These are phyloP conservation scores for Heloderma charlesbogerti DNA, from an alignment of 2,113 vertebrate species.

Conservation along the genomic window DNA sequence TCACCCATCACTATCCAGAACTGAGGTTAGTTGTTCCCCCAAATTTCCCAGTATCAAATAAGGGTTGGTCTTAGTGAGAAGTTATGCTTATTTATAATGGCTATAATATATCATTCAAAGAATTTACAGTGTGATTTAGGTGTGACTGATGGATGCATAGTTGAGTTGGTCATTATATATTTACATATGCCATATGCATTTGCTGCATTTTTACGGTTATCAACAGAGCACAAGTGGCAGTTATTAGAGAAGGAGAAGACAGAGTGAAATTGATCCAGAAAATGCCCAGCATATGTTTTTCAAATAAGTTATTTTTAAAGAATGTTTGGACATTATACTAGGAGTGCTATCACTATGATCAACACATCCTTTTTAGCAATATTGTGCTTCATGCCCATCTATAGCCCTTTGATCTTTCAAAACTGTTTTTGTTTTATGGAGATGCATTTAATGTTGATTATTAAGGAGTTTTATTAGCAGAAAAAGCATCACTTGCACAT, in stretches of 20 bases:
- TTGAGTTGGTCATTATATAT: background rate
- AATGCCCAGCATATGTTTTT: background rate
- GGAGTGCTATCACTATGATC: background rate
- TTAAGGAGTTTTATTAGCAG: background rate
- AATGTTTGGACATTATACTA: background rate
- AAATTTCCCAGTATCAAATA: background rate
- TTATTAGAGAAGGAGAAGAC: background rate
- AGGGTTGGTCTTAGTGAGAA: background rate
- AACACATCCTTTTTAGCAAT: background rate
- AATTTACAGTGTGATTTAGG: conserved; percentile 7
- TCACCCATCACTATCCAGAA: too few species aligned
- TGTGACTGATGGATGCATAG: background rate
- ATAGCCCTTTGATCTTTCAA: background rate
- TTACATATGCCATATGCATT: conserved; percentile 11
- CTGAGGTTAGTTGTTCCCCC: background rate
- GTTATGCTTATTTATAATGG: background rate
- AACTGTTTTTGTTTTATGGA: background rate
- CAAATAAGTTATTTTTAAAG: background rate
- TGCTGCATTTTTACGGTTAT: background rate
- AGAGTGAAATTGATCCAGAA: background rate
- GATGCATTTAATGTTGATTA: background rate
- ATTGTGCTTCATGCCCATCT: background rate
- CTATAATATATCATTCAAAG: background rate
- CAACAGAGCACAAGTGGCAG: background rate
- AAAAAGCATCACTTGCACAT: background rate